phyloP scores from a whole-genome alignment of 2,797 vertebrate species.

The Sebastes minor region DNA sequence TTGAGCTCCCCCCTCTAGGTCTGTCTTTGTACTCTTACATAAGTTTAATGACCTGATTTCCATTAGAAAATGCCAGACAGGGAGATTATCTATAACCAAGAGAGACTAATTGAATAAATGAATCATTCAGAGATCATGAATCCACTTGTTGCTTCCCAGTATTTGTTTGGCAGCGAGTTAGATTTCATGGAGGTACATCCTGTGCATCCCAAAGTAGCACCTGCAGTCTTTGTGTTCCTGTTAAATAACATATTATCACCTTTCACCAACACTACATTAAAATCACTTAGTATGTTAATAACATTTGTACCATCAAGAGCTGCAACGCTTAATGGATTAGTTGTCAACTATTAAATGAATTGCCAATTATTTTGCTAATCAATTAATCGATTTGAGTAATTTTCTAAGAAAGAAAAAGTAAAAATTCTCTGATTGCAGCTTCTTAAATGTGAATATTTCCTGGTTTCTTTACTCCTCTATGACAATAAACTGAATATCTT shows the following conservation, averaged over 20 bases:
- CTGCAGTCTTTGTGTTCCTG: constrained; percentile 32
- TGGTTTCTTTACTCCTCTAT: too few species aligned
- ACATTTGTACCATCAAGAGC: neutral
- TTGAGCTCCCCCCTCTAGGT: constrained; percentile 10
- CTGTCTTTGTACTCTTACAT: constrained; percentile 37
- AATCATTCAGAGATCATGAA: constrained; percentile 38
- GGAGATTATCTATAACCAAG: constrained; percentile 21
- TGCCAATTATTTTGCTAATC: too few species aligned
- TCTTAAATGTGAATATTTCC: too few species aligned
- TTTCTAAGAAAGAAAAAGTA: too few species aligned
- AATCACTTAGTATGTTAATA: neutral
- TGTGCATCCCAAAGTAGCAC: constrained; percentile 28
- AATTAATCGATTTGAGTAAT: too few species aligned
- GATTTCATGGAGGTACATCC: constrained; percentile 5
- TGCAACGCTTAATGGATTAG: too few species aligned
- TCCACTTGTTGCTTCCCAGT: constrained; percentile 35
- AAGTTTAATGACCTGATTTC: constrained; percentile 59
- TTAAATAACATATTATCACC: neutral
- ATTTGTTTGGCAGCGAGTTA: constrained; percentile 27
- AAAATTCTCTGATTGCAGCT: too few species aligned
- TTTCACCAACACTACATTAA: constrained; percentile 9
- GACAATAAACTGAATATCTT: too few species aligned
- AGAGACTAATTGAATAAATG: constrained; percentile 42
- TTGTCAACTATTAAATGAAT: too few species aligned
- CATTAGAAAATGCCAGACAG: constrained; percentile 55